Conservation (phyloP, 2,797 vertebrate genomes). For the Galagoides demidoff region DNA sequence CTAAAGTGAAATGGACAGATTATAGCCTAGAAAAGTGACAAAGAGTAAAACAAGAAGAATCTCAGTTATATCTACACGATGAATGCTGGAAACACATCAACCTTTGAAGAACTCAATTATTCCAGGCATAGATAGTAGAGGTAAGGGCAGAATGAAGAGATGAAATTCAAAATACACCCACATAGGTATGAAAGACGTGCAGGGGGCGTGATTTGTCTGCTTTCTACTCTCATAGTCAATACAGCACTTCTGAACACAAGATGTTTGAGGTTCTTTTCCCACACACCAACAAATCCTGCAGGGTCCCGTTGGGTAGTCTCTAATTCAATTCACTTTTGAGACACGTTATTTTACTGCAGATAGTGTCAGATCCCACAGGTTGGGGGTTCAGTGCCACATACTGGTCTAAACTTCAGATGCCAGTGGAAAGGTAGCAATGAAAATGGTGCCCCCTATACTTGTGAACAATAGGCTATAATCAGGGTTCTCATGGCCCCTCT, state of each 20-base stretch:
- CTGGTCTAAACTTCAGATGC: fast-evolving
- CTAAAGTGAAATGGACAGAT: neutral
- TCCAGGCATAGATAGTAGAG: neutral
- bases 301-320: too few relatives aligned
- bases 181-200: neutral
- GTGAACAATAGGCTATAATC: neutral
- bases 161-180: neutral
- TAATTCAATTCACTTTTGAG: neutral
- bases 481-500: fast-evolving
- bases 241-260: neutral
- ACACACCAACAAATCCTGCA: neutral
- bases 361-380: neutral
- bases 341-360: too few relatives aligned
- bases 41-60: neutral
- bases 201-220: neutral
- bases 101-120: neutral
- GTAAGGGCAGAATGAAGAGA: neutral
- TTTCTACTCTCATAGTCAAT: neutral
- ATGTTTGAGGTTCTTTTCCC: neutral
- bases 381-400: neutral
- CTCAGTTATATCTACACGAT: neutral
- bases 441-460: neutral
- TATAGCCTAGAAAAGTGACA: neutral
- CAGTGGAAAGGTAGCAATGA: neutral
- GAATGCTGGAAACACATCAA: neutral